phyloP scores from a whole-genome alignment of 2,797 vertebrate species.

The Tenualosa ilisha region DNA sequence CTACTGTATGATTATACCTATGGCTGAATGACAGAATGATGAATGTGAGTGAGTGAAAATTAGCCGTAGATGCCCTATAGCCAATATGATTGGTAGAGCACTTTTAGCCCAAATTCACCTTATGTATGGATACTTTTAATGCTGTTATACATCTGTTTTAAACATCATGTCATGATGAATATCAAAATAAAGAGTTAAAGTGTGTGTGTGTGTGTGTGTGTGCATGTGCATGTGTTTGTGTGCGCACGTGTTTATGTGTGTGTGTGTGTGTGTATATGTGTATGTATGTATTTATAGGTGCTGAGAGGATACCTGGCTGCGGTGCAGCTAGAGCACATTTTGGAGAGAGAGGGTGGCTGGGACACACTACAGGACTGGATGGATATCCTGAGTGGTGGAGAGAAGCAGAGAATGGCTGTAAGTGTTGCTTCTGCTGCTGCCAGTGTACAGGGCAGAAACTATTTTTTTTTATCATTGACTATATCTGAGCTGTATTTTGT shows the following conservation, averaged over 20 bases:
- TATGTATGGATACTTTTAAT: too few species aligned
- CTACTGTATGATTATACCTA: not conserved
- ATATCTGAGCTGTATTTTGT: too few species aligned
- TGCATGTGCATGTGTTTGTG: not conserved
- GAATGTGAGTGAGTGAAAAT: too few species aligned
- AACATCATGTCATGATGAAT: too few species aligned
- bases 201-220: not conserved
- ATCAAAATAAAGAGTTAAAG: not conserved
- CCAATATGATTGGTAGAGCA: too few species aligned
- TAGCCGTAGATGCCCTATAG: too few species aligned
- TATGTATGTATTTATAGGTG: slow-evolving; percentile 71
- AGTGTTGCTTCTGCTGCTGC: slow-evolving; percentile 45
- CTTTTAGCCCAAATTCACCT: too few species aligned
- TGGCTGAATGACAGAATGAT: not conserved
- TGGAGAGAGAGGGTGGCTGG: slow-evolving; percentile 93
- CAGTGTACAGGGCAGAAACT: too few species aligned
- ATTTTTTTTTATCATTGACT: too few species aligned
- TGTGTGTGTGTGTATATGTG: not conserved
- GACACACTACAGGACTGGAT: slow-evolving; percentile 96
- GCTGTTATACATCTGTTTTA: too few species aligned
- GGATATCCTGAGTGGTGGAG: slow-evolving; percentile 97
- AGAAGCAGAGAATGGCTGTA: slow-evolving; percentile 98
- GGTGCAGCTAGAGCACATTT: slow-evolving; percentile 92
- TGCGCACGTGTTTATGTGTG: not conserved
- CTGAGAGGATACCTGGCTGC: slow-evolving; percentile 94